Base-by-base conservation (phyloP, 53 echinoderm and acorn worm species). In the Astropecten irregularis region DNA sequence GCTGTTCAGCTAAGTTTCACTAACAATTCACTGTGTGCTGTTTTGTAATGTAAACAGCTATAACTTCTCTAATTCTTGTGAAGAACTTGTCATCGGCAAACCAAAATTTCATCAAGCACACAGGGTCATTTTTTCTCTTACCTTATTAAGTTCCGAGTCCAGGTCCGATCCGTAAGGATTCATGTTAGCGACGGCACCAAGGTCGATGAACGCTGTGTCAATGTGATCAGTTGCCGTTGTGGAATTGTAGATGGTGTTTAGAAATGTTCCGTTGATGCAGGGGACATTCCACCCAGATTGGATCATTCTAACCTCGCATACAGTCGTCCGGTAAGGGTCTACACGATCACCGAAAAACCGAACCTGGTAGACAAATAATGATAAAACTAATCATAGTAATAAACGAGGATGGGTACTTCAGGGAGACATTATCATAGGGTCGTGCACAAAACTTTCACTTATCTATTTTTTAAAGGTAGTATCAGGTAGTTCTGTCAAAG, bases 201-300 rank as follows among this genome's bases (percentile, higher is more conserved):
- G 87, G 31, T 95, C 90, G 7, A 92, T 50, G 33, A 36, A 85
- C 15, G 90, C 95, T 48, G 49, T 85, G 59, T 95, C 95, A 10
- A 84, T 56, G 40, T 87, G 83, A 15, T 68, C 82, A 65, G 84
- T 65, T 39, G 54, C 61, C 8, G 58, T 67, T 6, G 90, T 90
- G 33, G 95, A 90, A 38, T 84, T 76, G 64, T 88, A 95, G 5
- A 57, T 32, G 2, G 95, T 88, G 0, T 32, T 72, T 13, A 92
- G 35, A 40, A 92, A 87, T 10, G 92, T 89, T 10, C 95, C 95
- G 49, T 95, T 95, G 4, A 95, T 83, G 31, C 95, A 95, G 0
- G 95, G 95, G 2, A 95, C 69, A 31, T 95, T 92, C 92, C 92
- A 95, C 0, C 95, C 95, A 10, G 95, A 73, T 9, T 68, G 51